Percentiles rank a stretch among this genome's conserved stretches.
Evolutionary conservation across 2,888 invertebrate species (phyloP).

Genomic region (Eupeodes luniger): DNA sequence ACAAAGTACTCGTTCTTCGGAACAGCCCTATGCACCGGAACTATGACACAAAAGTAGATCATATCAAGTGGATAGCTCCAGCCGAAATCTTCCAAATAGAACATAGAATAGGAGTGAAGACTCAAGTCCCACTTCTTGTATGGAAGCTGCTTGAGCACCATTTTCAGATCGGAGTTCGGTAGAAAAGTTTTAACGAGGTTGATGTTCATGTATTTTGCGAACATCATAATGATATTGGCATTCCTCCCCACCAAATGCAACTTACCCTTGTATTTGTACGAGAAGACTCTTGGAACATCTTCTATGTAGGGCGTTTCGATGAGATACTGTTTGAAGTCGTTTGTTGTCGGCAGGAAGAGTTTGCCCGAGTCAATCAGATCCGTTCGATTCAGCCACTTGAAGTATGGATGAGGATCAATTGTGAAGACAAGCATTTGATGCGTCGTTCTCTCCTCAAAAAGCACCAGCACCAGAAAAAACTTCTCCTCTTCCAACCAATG

Average conservation of each 20-base stretch:
- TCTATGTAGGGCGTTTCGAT: conserved; percentile 11
- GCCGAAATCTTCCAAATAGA: not conserved
- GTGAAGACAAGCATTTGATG: not conserved
- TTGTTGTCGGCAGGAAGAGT: not conserved
- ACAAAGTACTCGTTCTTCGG: conserved; percentile 15
- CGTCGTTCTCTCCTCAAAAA: not conserved
- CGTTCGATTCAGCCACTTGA: conserved; percentile 17
- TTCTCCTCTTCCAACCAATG: conserved; percentile 1
- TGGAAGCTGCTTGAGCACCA: not conserved
- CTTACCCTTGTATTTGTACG: not conserved
- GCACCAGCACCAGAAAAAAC: not conserved
- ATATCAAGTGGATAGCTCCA: conserved; percentile 26
- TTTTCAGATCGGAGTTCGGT: not conserved
- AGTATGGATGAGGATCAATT: not conserved
- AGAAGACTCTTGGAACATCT: conserved; percentile 18
- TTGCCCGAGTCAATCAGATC: not conserved
- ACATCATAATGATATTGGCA: conserved; percentile 9
- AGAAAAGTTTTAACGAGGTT: not conserved
- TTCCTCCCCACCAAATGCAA: conserved; percentile 6
- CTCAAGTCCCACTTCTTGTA: not conserved
- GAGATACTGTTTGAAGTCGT: conserved; percentile 6
- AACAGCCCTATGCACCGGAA: conserved; percentile 7
- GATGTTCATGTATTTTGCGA: conserved; percentile 5
- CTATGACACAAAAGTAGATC: conserved; percentile 7
- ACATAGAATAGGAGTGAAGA: conserved; percentile 19